Evolutionary conservation across 2,797 vertebrate species (phyloP).

Genomic region (Nannoperca australis): DNA sequence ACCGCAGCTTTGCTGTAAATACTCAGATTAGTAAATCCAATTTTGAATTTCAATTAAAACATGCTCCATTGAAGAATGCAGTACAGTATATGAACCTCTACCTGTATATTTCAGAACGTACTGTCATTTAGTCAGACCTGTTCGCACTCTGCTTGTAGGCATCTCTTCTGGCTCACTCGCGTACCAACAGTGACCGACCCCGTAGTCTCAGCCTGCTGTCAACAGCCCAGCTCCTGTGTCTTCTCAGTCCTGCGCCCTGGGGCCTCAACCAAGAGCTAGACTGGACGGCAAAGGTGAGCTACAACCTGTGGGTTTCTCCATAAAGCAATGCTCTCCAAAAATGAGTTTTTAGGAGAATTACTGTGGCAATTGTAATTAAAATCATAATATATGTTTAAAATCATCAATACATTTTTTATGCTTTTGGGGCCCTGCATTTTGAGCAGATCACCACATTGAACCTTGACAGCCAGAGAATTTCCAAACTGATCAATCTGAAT

Average conservation of each 20-base stretch:
- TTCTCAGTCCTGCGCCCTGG: constrained; percentile 81
- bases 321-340: background rate
- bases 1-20: background rate
- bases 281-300: constrained; percentile 86
- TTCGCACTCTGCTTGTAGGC: constrained; percentile 72
- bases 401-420: background rate
- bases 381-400: background rate
- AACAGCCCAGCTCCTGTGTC: constrained; percentile 86
- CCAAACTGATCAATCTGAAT: constrained; percentile 86
- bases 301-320: background rate
- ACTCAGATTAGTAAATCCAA: background rate
- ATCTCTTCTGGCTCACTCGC: constrained; percentile 83
- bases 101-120: constrained; percentile 2
- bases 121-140: constrained; percentile 35
- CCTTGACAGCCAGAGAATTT: constrained; percentile 88
- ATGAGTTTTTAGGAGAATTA: background rate
- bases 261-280: constrained; percentile 74
- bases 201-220: constrained; percentile 88
- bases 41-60: background rate
- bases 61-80: background rate
- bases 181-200: constrained; percentile 79
- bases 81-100: background rate
- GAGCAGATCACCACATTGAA: constrained; percentile 89
- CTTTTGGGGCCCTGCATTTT: constrained; percentile 6
- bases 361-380: background rate